Percentiles rank a stretch among this genome's conserved stretches.
These are phyloP conservation scores for Eubasilissa splendida DNA, from an alignment of 2,888 invertebrate genomes.

Conservation along the genomic window DNA sequence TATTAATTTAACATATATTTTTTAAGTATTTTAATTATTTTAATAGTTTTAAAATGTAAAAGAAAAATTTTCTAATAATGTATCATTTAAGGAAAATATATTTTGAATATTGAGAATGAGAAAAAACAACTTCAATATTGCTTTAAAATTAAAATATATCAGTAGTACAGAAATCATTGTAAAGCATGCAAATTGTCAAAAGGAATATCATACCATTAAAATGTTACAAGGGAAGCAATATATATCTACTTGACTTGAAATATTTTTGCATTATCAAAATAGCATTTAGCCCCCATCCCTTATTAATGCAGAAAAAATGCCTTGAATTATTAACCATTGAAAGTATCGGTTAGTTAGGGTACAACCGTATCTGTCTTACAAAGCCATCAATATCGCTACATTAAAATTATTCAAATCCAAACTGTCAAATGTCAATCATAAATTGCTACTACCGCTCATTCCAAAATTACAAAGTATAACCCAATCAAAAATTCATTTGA, in stretches of 20 bases:
- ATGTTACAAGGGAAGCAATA: slow-evolving; percentile 3
- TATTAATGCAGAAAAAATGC: slow-evolving; percentile 45
- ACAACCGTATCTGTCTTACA: slow-evolving; percentile 36
- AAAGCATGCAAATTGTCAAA: too few relatives aligned
- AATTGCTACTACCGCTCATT: background rate
- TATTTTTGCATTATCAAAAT: slow-evolving; percentile 35
- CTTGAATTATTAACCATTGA: slow-evolving; percentile 45
- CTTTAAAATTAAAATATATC: too few relatives aligned
- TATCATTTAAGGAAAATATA: too few relatives aligned
- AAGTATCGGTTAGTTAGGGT: slow-evolving; percentile 53
- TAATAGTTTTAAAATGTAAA: too few relatives aligned
- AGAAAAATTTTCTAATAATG: too few relatives aligned
- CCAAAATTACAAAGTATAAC: slow-evolving; percentile 38
- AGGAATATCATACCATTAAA: too few relatives aligned
- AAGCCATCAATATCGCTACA: slow-evolving; percentile 52
- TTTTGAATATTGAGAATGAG: too few relatives aligned
- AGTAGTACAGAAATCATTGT: too few relatives aligned
- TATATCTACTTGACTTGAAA: slow-evolving; percentile 40
- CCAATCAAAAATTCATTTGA: slow-evolving; percentile 46
- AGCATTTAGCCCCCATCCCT: slow-evolving; percentile 20
- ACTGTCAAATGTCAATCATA: slow-evolving; percentile 57
- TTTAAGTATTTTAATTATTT: too few relatives aligned
- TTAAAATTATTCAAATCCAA: slow-evolving; percentile 56
- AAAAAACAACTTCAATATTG: too few relatives aligned
- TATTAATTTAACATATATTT: too few relatives aligned